Percentiles rank a stretch among this genome's conserved stretches.
These are phyloP conservation scores for Bolborhynchus lineola DNA, from an alignment of 2,113 vertebrate species.

Conservation along the genomic window DNA sequence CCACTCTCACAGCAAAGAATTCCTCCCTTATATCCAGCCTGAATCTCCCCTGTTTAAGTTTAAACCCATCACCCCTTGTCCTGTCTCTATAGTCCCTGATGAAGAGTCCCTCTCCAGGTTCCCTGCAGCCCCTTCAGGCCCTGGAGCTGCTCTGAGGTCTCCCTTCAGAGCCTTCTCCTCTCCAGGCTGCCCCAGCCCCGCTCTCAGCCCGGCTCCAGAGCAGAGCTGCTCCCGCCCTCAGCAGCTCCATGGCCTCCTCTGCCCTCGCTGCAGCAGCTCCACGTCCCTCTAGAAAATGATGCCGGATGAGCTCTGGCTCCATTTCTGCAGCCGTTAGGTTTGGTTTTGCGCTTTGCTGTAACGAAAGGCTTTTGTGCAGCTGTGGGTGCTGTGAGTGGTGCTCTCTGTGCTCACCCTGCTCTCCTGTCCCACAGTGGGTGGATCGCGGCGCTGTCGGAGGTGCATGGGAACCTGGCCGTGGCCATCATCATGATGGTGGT, in stretches of 20 bases:
- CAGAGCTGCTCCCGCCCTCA: too few relatives aligned
- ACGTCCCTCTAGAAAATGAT: too few relatives aligned
- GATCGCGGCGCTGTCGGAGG: conserved; percentile 81
- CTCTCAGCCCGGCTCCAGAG: too few relatives aligned
- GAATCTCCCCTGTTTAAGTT: background rate
- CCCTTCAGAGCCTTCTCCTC: background rate
- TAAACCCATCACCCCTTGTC: background rate
- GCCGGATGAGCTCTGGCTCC: background rate
- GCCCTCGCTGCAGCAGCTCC: too few relatives aligned
- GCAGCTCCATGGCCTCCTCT: too few relatives aligned
- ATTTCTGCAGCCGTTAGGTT: fast-evolving
- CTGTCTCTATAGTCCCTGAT: background rate
- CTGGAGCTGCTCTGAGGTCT: background rate
- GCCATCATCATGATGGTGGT: conserved; percentile 93
- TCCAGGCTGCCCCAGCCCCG: too few relatives aligned
- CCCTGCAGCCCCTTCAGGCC: background rate
- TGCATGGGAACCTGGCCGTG: conserved; percentile 58
- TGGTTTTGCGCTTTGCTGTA: background rate
- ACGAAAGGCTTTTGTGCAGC: too few relatives aligned
- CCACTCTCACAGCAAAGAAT: background rate
- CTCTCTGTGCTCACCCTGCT: fast-evolving
- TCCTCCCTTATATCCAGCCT: background rate
- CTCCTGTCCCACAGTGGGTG: conserved; percentile 81
- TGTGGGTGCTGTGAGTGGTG: too few relatives aligned
- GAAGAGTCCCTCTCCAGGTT: background rate